A percentile compares a stretch with the other conserved stretches of the same genome.
Evolutionary conservation across 2,113 vertebrate species (phyloP).

Genomic region (Beaufortia kweichowensis): DNA sequence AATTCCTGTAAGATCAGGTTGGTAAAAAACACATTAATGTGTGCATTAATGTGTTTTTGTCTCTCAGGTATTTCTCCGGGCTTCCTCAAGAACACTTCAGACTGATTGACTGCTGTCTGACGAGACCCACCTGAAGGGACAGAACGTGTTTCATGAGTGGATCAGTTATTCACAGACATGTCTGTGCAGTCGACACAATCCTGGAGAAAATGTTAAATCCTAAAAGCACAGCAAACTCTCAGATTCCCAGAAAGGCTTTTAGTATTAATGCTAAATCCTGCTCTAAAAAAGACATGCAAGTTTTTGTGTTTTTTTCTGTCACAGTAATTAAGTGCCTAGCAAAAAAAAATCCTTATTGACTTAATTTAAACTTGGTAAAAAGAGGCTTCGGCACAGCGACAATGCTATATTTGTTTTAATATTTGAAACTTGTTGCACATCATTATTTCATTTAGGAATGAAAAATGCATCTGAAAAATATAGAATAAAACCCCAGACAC

Average conservation of each 20-base stretch:
- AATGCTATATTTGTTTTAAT: conserved; percentile 13
- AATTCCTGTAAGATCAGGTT: too few species aligned
- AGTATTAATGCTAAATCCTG: not conserved
- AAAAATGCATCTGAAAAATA: conserved; percentile 25
- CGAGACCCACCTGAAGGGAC: not conserved
- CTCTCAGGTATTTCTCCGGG: not conserved
- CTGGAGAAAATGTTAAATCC: not conserved
- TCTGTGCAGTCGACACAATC: not conserved
- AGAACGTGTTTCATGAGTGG: not conserved
- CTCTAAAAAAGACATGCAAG: too few species aligned
- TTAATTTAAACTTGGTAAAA: not conserved
- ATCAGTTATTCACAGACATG: not conserved
- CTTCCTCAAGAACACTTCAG: conserved; percentile 24
- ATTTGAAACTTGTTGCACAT: not conserved
- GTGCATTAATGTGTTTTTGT: not conserved
- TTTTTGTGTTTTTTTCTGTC: too few species aligned
- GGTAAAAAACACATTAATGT: not conserved
- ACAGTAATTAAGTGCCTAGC: too few species aligned
- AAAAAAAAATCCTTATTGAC: not conserved
- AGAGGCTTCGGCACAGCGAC: not conserved
- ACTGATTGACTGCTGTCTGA: conserved; percentile 25
- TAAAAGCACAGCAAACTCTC: not conserved
- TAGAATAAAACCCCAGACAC: conserved; percentile 2
- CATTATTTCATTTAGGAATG: not conserved
- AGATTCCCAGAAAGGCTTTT: not conserved